These are phyloP conservation scores for Hirtodrosophila histrioides DNA, from an alignment of 2,888 invertebrate species.

Conservation along the genomic window DNA sequence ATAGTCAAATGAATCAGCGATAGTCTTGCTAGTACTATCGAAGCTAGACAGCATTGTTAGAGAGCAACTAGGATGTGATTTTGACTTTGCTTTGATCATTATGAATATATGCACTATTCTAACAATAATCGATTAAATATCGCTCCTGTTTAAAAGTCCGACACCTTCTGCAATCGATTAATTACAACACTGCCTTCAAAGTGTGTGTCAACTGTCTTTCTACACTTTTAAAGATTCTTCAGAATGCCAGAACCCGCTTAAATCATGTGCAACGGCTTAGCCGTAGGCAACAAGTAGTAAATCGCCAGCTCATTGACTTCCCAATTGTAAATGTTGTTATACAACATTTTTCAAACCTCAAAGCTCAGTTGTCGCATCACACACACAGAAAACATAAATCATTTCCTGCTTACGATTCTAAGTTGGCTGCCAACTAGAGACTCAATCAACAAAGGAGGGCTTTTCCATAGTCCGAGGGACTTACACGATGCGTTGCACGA, in stretches of 20 bases:
- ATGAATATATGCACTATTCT: too few species aligned
- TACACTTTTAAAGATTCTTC: background rate
- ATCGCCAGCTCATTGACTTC: conserved; percentile 16
- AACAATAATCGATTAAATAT: too few species aligned
- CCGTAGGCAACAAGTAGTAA: conserved; percentile 16
- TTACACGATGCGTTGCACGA: background rate
- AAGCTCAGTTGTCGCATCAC: conserved; percentile 21
- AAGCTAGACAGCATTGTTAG: too few species aligned
- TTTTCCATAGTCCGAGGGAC: background rate
- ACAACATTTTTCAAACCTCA: conserved; percentile 5
- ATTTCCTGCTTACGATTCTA: conserved; percentile 41
- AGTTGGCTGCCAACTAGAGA: background rate
- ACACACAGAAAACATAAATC: conserved; percentile 38
- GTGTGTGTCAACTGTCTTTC: too few species aligned
- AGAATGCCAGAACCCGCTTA: conserved; percentile 11
- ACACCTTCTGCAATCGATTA: too few species aligned
- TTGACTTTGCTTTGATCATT: too few species aligned
- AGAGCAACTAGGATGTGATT: too few species aligned
- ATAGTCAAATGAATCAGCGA: too few species aligned
- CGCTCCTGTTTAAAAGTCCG: too few species aligned
- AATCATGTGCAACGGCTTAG: conserved; percentile 22
- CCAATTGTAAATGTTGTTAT: conserved; percentile 15
- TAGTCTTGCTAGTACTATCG: too few species aligned
- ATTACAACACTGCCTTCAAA: too few species aligned
- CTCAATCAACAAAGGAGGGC: conserved; percentile 6